Base-by-base conservation (phyloP, 1,140 invertebrate genomes). In the Stegodyphus dumicola region DNA sequence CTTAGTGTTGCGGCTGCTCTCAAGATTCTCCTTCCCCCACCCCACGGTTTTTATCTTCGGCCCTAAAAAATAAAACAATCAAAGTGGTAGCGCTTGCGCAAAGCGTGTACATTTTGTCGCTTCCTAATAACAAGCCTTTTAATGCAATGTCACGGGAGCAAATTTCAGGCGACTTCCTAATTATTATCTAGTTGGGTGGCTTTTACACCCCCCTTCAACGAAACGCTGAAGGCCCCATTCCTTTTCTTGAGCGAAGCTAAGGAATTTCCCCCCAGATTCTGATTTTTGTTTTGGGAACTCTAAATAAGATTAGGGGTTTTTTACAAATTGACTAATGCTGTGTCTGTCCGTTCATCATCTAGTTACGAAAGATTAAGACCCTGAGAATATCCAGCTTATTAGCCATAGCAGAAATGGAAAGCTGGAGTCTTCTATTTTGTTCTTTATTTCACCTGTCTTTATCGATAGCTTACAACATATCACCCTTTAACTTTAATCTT, bases 141-240 rank as follows among this genome's bases (percentile, higher is more conserved):
- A 86, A 86, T 86, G 75, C 76, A 69, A 78, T 86, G 84, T 86
- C 84, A 85, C 17, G 73, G 49, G 75, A 77, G 83, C 73, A 78
- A 78, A 86, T 86, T 87, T 76, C 60, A 65, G 11, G 10, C 52
- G 69, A 76, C 77, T 85, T 85, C 87, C 66, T 86, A 86, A 86
- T 86, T 86, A 73, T 88, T n/a, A 89, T 88, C 11, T 89, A 89
- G n/a, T 87, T 88, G 87, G 91, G 81, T 85, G 81, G 81, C 81
- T 85, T 85, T 85, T 67, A 18, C 17, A 17, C 60, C 52, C 18
- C n/a, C 52, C 81, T 48, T 33, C 33, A 33, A 33, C 69, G 33
- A 33, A 33, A 33, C 33, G 33, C 33, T 33, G 33, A 33, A 33
- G 33, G 33, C 33, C 33, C 33, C 33, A 1, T 33, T 33, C 33